These are phyloP conservation scores for Empidonax alnorum DNA, from an alignment of 2,113 vertebrate species.

Conservation along the genomic window DNA sequence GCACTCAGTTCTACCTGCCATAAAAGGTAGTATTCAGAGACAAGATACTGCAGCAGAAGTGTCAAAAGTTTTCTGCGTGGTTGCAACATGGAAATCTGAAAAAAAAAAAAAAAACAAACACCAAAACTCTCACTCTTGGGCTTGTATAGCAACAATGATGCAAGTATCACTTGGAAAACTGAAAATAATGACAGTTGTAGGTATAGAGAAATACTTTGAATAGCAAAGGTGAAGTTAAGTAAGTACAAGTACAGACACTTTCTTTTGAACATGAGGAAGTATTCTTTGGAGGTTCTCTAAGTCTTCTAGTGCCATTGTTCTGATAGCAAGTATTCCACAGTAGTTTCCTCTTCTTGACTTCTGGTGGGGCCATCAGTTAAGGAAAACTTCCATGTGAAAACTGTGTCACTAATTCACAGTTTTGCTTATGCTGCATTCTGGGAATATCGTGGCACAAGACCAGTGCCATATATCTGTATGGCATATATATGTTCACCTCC, in stretches of 20 bases:
- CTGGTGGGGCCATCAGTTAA: background rate
- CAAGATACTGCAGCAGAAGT: background rate
- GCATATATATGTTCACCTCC: background rate
- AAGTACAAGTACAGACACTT: background rate
- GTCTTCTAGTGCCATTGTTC: background rate
- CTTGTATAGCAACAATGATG: background rate
- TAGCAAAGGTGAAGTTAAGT: background rate
- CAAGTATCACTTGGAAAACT: background rate
- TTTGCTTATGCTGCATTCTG: background rate
- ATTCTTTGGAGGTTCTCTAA: background rate
- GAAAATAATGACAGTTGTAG: background rate
- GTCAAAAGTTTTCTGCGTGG: background rate
- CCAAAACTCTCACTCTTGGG: background rate
- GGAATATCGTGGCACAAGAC: background rate
- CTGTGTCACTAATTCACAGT: background rate
- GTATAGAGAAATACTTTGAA: background rate
- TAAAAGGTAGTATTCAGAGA: background rate
- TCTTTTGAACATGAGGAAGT: background rate
- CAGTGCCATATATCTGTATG: background rate
- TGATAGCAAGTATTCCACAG: background rate
- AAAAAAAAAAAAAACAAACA: too few species aligned
- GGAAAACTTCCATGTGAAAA: background rate
- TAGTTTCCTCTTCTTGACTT: background rate
- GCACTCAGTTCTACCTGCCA: accelerated
- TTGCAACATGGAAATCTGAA: background rate